Evolutionary conservation across 2,797 vertebrate species (phyloP).

Genomic region (Enteromius unitaeniatus): DNA sequence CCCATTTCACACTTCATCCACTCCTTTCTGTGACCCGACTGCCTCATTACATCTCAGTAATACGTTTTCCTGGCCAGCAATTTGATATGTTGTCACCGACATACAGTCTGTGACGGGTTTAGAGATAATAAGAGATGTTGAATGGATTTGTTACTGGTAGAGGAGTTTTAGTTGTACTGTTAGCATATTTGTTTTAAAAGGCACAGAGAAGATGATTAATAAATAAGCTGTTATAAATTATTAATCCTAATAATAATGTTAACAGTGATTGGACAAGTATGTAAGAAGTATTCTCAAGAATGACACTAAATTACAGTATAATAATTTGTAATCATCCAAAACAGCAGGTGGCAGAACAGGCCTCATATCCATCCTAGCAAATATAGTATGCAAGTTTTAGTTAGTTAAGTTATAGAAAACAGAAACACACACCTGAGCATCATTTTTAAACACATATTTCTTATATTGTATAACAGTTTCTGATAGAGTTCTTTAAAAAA

Average conservation of each 20-base stretch:
- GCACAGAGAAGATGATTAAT: neutral
- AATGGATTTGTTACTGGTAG: constrained; percentile 23
- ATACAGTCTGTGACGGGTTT: neutral
- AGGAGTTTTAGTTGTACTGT: neutral
- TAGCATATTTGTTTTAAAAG: constrained; percentile 18
- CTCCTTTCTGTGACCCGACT: constrained; percentile 28
- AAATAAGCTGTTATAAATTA: neutral
- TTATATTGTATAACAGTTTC: neutral
- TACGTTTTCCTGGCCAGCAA: constrained; percentile 22
- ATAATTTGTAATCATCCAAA: constrained; percentile 11
- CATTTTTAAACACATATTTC: neutral
- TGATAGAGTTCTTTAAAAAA: neutral
- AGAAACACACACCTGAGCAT: neutral
- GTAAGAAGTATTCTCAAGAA: neutral
- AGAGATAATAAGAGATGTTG: constrained; percentile 10
- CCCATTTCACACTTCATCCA: constrained; percentile 27
- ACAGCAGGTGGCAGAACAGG: constrained; percentile 11
- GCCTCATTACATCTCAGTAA: constrained; percentile 35
- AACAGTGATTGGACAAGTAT: neutral
- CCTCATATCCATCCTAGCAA: neutral
- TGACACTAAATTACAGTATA: neutral
- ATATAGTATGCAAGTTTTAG: neutral
- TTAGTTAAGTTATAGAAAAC: no score
- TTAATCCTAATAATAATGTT: neutral
- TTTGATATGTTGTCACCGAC: constrained; percentile 34